phyloP scores from a whole-genome alignment of 1,140 invertebrate genomes.

The Drosophila tropicalis region DNA sequence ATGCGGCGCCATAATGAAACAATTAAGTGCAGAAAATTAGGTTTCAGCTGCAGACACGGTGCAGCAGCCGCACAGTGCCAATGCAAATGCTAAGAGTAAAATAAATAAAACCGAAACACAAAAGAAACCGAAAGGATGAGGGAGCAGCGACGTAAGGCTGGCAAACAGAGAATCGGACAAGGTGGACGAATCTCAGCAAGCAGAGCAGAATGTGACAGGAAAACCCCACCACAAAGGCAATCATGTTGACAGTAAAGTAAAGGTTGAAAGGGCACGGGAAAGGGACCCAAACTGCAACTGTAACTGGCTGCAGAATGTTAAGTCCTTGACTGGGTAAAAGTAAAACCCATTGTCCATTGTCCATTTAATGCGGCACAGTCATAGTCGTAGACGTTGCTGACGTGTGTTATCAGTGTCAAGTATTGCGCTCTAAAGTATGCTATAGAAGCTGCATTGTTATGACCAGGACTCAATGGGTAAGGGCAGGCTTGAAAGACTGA shows the following conservation, averaged over 20 bases:
- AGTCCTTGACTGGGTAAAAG: constrained; percentile 30
- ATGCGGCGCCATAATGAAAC: constrained; percentile 80
- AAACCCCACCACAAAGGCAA: constrained; percentile 36
- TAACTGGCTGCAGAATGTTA: constrained; percentile 59
- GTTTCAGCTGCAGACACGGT: constrained; percentile 63
- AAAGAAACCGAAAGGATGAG: constrained; percentile 38
- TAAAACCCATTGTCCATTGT: constrained; percentile 50
- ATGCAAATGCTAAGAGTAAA: constrained; percentile 77
- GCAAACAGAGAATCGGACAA: background rate
- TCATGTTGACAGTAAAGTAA: background rate
- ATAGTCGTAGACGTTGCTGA: constrained; percentile 40
- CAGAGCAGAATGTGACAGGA: constrained; percentile 54
- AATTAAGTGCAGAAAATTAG: constrained; percentile 79
- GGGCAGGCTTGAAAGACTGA: constrained; percentile 45
- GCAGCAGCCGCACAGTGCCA: constrained; percentile 56
- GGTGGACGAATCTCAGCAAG: constrained; percentile 25
- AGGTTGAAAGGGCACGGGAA: constrained; percentile 19
- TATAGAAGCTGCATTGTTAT: constrained; percentile 62
- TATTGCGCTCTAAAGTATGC: constrained; percentile 70
- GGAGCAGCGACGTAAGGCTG: constrained; percentile 11
- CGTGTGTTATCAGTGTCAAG: constrained; percentile 80
- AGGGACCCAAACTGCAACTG: constrained; percentile 21
- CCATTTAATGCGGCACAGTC: constrained; percentile 65
- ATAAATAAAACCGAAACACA: constrained; percentile 62
- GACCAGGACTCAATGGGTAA: constrained; percentile 5